Percentiles rank a stretch among this genome's conserved stretches.
Conservation (phyloP, 2,888 invertebrate genomes). For the Drepana falcataria region DNA sequence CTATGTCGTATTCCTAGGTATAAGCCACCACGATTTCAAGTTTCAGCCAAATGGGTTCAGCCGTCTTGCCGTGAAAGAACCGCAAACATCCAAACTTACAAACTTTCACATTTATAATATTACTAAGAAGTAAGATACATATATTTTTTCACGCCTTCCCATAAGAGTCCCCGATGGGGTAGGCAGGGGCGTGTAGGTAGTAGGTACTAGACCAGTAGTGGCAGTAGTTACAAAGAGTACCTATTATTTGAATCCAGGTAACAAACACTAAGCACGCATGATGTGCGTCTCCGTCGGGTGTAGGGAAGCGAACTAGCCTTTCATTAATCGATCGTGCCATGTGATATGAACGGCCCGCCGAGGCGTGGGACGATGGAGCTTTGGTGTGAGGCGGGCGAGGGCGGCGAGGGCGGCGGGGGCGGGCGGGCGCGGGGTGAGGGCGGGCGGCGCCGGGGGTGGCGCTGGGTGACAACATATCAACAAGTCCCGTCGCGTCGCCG, state of each 20-base stretch:
- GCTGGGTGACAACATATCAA: conserved; percentile 16
- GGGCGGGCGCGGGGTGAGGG: conserved; percentile 1
- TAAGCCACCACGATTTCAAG: too few species aligned
- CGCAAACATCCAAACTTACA: too few species aligned
- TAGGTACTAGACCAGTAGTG: too few species aligned
- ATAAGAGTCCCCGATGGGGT: too few species aligned
- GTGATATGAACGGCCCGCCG: neutral
- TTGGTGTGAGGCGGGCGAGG: conserved; percentile 1
- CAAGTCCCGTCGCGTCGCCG: conserved; percentile 19
- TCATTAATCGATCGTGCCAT: conserved; percentile 9
- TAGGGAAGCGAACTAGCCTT: neutral
- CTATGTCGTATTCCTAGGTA: too few species aligned
- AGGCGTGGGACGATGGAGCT: neutral
- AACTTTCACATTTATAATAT: too few species aligned
- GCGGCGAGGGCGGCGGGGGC: neutral
- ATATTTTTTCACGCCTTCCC: too few species aligned
- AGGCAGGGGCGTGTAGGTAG: too few species aligned
- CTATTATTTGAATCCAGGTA: neutral
- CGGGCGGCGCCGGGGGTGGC: conserved; percentile 4
- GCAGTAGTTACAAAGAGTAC: too few species aligned
- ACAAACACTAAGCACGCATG: neutral
- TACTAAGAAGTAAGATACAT: too few species aligned
- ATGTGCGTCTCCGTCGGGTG: neutral
- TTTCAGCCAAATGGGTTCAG: too few species aligned
- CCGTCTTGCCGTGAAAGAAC: too few species aligned